Conservation (phyloP, 1,140 invertebrate genomes). For the Ips nitidus region DNA sequence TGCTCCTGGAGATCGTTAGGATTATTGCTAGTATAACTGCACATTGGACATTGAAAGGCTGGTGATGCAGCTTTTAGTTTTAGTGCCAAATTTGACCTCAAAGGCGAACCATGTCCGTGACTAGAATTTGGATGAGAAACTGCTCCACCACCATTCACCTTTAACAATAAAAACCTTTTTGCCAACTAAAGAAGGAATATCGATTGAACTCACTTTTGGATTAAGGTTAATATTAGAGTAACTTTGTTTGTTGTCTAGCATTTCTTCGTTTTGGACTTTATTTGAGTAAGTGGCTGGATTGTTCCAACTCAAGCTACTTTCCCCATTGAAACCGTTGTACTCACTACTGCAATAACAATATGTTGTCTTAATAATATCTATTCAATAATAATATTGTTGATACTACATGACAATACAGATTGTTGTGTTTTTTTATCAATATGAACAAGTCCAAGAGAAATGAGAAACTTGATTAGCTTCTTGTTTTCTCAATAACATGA, state of each 20-base stretch:
- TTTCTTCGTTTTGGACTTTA: slow-evolving; percentile 28
- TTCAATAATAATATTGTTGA: too few species aligned
- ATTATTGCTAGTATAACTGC: slow-evolving; percentile 74
- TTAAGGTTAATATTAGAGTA: slow-evolving; percentile 51
- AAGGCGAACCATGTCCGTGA: slow-evolving; percentile 63
- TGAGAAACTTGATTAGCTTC: too few species aligned
- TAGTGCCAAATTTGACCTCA: slow-evolving; percentile 63
- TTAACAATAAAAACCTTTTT: slow-evolving; percentile 3
- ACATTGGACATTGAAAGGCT: slow-evolving; percentile 70
- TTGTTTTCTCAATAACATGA: too few species aligned
- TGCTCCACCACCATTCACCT: slow-evolving; percentile 50
- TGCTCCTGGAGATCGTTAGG: slow-evolving; percentile 77
- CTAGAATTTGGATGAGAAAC: slow-evolving; percentile 46
- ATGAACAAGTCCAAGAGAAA: too few species aligned
- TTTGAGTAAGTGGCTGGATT: slow-evolving; percentile 42
- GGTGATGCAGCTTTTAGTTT: slow-evolving; percentile 62
- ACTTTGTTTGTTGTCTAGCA: slow-evolving; percentile 37
- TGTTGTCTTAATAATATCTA: too few species aligned
- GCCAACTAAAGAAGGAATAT: too few species aligned
- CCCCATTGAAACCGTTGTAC: slow-evolving; percentile 43
- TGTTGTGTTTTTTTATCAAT: too few species aligned
- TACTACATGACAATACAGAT: too few species aligned
- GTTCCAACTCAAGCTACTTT: slow-evolving; percentile 43
- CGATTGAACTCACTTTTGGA: slow-evolving; percentile 45
- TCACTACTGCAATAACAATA: slow-evolving; percentile 31